Evolutionary conservation across 2,797 vertebrate species (phyloP).

Genomic region (Channallabes apus): DNA sequence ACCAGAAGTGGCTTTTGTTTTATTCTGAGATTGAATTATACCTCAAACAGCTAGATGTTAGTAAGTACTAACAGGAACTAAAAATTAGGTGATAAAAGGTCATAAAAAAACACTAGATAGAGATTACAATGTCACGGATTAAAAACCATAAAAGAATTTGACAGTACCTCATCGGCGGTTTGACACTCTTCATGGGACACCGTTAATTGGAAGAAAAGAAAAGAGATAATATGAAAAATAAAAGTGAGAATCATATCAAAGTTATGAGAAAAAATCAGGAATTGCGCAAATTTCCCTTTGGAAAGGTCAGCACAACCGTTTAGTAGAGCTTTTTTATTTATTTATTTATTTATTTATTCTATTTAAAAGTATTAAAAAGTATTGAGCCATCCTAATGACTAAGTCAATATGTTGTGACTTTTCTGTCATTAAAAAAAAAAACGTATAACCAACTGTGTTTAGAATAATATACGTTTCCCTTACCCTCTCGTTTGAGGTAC

Average conservation of each 20-base stretch:
- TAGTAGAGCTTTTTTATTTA: background rate
- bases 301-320: background rate
- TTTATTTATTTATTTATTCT: background rate
- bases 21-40: background rate
- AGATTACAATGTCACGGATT: background rate
- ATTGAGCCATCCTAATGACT: background rate
- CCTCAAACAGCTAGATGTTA: background rate
- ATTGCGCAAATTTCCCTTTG: background rate
- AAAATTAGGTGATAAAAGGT: background rate
- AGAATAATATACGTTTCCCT: background rate
- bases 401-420: background rate
- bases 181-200: conserved; percentile 65
- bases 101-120: background rate
- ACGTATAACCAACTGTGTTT: background rate
- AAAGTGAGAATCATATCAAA: background rate
- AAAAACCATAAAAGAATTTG: background rate
- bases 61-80: background rate
- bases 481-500: conserved; percentile 42
- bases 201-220: background rate
- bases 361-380: background rate
- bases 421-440: background rate
- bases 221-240: background rate
- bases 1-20: background rate
- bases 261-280: background rate
- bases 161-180: conserved; percentile 72